A percentile compares a stretch with the other conserved stretches of the same genome.
Conservation (phyloP, 2,888 invertebrate species). For the Thysanoteuthis rhombus region DNA sequence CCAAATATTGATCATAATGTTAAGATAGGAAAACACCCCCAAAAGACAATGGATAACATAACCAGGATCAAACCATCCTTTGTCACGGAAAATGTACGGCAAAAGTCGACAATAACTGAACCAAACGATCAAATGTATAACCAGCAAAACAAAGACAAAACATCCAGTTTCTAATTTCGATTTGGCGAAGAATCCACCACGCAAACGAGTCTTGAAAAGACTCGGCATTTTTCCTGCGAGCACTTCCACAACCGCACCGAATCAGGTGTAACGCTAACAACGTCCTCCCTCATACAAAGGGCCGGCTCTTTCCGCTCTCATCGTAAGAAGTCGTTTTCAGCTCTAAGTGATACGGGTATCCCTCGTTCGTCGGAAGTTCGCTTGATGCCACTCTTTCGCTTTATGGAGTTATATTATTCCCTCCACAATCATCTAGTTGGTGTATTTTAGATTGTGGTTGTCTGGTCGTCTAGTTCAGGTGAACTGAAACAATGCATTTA, state of each 20-base stretch:
- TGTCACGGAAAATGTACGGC: neutral
- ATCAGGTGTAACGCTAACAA: neutral
- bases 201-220: neutral
- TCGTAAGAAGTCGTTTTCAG: too few relatives aligned
- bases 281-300: neutral
- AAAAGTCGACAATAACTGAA: neutral
- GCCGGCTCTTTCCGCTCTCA: neutral
- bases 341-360: too few relatives aligned
- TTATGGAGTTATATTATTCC: too few relatives aligned
- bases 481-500: too few relatives aligned
- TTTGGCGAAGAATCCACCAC: neutral
- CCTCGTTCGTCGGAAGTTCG: too few relatives aligned
- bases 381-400: too few relatives aligned
- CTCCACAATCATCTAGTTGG: too few relatives aligned
- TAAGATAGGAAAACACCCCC: conserved; percentile 79
- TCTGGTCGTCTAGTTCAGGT: too few relatives aligned
- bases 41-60: conserved; percentile 72
- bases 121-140: neutral
- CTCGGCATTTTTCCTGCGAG: neutral
- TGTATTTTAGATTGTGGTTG: too few relatives aligned
- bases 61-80: neutral
- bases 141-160: neutral
- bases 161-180: neutral
- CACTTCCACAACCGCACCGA: neutral
- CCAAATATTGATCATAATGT: conserved; percentile 81